Base-by-base conservation (phyloP, 2,797 vertebrate species). In the Novumbra hubbsi region DNA sequence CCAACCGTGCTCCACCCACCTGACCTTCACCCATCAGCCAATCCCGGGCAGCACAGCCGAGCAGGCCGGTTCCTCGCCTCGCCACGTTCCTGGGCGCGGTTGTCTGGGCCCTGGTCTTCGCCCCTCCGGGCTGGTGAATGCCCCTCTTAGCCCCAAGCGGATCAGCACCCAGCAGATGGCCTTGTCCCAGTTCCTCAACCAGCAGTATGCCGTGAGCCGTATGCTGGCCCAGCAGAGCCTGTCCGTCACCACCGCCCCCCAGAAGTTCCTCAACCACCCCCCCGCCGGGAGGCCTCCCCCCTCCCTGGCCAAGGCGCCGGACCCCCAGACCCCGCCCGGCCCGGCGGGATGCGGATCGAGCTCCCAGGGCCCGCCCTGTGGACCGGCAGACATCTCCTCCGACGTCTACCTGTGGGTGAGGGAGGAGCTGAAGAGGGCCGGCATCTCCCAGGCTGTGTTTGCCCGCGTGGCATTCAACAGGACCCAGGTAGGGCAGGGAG, bases 381-480 rank as follows among this genome's bases (percentile, higher is more conserved):
- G 83, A 6, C 63, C 72, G 0, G 72, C 78, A 8, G 90, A 91
- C 1, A 95, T 99, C 90, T 96, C 96, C 82, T 91, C 82, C 73
- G 96, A 98, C 87, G 96, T 99, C 93, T 99, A 99, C 95, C 97
- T 98, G 88, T 96, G 95, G 90, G 98, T 99, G 83, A 95, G 97
- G 45, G 98, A 99, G 52, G 98, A 99, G 88, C 93, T 99, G 88
- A 99, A 99, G 93, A 93, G 98, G 86, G 98, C 98, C 45, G 97
- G 96, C 86, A 98, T 99, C 91, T 99, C 98, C 73, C 98, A 99
- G 91, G 98, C 98, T 82, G 94, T 99, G 88, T 99, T 99, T 89
- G 98, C 98, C 84, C 95, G 98, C 41, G 98, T 99, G 92, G 98
- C 98, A 90, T 99, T 99, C 92, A 99, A 99, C 93, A 94, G 98